Conservation (phyloP, 2,113 vertebrate species). For the Henicopernis longicauda region DNA sequence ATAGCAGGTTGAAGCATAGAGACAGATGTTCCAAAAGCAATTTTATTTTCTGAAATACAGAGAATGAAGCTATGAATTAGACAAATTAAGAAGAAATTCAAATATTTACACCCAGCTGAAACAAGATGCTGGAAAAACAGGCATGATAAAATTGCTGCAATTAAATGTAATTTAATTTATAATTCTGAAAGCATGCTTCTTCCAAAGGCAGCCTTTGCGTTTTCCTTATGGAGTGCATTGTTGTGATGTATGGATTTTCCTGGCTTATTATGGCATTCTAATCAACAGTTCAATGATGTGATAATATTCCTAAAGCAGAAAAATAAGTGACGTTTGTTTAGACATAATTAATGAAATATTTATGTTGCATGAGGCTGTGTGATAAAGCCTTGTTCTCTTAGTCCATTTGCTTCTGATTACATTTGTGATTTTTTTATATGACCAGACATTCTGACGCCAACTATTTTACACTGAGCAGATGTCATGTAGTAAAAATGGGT, state of each 20-base stretch:
- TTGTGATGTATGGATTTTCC: slow-evolving; percentile 57
- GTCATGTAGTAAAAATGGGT: slow-evolving; percentile 80
- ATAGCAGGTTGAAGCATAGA: slow-evolving; percentile 51
- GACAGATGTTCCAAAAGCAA: slow-evolving; percentile 59
- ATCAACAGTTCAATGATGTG: slow-evolving; percentile 73
- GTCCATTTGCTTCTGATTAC: slow-evolving; percentile 81
- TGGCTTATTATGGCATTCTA: slow-evolving; percentile 72
- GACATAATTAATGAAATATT: slow-evolving; percentile 82
- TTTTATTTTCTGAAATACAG: slow-evolving; percentile 51
- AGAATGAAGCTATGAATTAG: slow-evolving; percentile 46
- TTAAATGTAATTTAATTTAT: slow-evolving; percentile 50
- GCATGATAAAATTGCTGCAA: slow-evolving; percentile 44
- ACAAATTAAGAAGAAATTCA: slow-evolving; percentile 54
- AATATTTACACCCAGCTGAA: slow-evolving; percentile 58
- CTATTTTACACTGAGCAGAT: slow-evolving; percentile 83
- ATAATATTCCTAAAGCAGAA: slow-evolving; percentile 76
- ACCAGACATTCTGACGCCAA: slow-evolving; percentile 84
- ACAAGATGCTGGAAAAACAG: slow-evolving; percentile 36
- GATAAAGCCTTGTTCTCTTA: slow-evolving; percentile 77
- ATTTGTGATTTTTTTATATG: slow-evolving; percentile 80
- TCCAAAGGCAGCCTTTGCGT: slow-evolving; percentile 17
- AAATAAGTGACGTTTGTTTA: slow-evolving; percentile 81
- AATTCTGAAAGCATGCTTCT: slow-evolving; percentile 3
- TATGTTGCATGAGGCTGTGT: slow-evolving; percentile 75
- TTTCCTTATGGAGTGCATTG: slow-evolving; percentile 39